Base-by-base conservation (phyloP, 2,888 invertebrate species). In the Myopa tessellatipennis region DNA sequence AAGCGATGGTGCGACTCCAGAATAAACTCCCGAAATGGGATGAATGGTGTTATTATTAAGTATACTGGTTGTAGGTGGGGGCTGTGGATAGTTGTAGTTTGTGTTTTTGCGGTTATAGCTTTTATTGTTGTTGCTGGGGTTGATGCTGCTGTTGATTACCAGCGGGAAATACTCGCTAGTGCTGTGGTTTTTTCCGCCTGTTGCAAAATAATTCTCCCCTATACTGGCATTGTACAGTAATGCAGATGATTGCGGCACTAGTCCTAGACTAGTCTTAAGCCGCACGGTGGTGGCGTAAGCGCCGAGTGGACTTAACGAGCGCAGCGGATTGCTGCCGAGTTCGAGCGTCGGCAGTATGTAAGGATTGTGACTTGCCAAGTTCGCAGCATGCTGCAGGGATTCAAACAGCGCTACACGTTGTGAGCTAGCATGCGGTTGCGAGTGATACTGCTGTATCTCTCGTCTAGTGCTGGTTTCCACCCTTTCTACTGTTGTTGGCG, bases 1-100 rank as follows among this genome's bases (percentile, higher is more conserved):
- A 80, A 76, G 1, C 79, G 75, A 38, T 81, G 77, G 34, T 79
- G 80, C 7, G 79, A 82, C 58, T 79, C 80, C 7, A 80, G 82
- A 26, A 26, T 26, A 26, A 26, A 26, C 26, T 26, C 2, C 26
- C 26, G 26, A 26, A 26, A 26, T 26, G 1, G 26, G 26, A 26
- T 26, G 26, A 1, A 26, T 26, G 26, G 26, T 26, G 26, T 26
- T 26, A 26, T 26, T 26, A 26, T 26, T 26, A 26, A 26, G 26
- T 26, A 26, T 26, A 26, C 26, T 26, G 26, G 26, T 26, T 26
- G 26, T 2, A 26, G 26, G 26, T 26, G 26, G 26, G 26, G 26
- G 26, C 26, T 26, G 26, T 26, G 26, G 2, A 26, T 26, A 26
- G 26, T 26, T 26, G 1, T 26, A 2, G 26, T 26, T 26, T 26